Evolutionary conservation across 2,113 vertebrate genomes (phyloP), one percentile per base, ranked within the genome.

Genomic region (Perca fluviatilis): DNA sequence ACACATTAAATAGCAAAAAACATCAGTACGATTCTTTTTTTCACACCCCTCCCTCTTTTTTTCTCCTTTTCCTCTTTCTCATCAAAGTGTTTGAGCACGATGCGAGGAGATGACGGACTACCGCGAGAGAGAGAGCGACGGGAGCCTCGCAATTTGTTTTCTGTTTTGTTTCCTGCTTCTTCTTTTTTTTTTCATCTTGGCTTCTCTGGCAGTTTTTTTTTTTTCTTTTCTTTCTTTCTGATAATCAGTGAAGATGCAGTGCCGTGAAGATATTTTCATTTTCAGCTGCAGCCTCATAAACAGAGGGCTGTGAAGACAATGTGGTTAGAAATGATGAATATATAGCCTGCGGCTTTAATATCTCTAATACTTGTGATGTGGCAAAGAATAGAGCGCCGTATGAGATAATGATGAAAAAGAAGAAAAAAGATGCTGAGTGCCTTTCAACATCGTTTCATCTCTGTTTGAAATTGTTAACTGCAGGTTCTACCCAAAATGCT

Each of bases 241-340:
- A 90, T 89, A 74, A 89, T 83, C 84, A 79, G 18, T 57, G 19
- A 46, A 57, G 74, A 40, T 64, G 30, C 63, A 51, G 60, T 14
- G 14, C 64, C 15, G 49, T 60, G 74, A 60, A 77, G 83, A 87
- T 69, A 54, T 89, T 88, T 89, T 88, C 54, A 86, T 88, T 87
- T 86, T 76, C 72, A 73, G 67, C 73, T 51, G 58, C 74, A 13
- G 74, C 63, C 77, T 82, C 77, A 83, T 76, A 86, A 85, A 83
- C 72, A 83, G 50, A 75, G 50, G 19, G 51, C 58, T 77, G 33
- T 65, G 80, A 74, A 87, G 77, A 88, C 89, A 91, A 86, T 65
- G 75, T 85, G 78, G 75, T 90, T 89, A 90, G 74, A 86, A 82
- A 81, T 89, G 80, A 91, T 79, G 75, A 88, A 88, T 92, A 83